These are phyloP conservation scores for Congeria kusceri DNA, from an alignment of 2,888 invertebrate species.

Conservation along the genomic window DNA sequence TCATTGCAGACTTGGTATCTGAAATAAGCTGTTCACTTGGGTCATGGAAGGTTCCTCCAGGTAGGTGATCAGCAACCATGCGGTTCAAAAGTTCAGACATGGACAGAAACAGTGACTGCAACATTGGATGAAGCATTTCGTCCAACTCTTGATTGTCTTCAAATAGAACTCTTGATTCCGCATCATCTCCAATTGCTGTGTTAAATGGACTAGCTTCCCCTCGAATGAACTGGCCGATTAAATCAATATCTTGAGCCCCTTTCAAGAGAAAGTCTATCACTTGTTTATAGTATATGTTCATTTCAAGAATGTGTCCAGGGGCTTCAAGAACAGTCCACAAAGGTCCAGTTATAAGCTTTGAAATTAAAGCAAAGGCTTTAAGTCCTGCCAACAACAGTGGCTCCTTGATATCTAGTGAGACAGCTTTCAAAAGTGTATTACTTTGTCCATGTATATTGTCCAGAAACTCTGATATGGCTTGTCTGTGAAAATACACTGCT, in stretches of 20 bases:
- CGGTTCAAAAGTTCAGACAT: conserved; percentile 35
- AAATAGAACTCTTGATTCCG: not conserved
- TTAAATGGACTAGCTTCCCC: conserved; percentile 28
- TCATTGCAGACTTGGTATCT: conserved; percentile 44
- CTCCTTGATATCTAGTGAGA: conserved; percentile 33
- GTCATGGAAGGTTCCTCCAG: conserved; percentile 38
- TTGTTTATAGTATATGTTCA: conserved; percentile 23
- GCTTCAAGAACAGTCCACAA: conserved; percentile 32
- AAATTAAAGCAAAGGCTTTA: conserved; percentile 27
- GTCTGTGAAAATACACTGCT: conserved; percentile 18
- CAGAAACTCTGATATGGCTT: conserved; percentile 22
- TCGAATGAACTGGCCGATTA: conserved; percentile 22
- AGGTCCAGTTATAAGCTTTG: conserved; percentile 27
- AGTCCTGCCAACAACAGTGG: conserved; percentile 26
- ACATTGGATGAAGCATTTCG: conserved; percentile 21
- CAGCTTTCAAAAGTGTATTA: conserved; percentile 28
- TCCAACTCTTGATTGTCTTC: not conserved
- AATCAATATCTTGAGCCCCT: conserved; percentile 4
- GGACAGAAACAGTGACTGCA: conserved; percentile 29
- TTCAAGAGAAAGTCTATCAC: conserved; percentile 14
- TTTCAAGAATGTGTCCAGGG: conserved; percentile 31
- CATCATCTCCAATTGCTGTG: conserved; percentile 22
- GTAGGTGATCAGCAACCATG: conserved; percentile 50
- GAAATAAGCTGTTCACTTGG: conserved; percentile 18
- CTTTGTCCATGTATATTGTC: conserved; percentile 27